phyloP scores from a whole-genome alignment of 2,888 invertebrate species.

The Rhamphomyia laevipes region DNA sequence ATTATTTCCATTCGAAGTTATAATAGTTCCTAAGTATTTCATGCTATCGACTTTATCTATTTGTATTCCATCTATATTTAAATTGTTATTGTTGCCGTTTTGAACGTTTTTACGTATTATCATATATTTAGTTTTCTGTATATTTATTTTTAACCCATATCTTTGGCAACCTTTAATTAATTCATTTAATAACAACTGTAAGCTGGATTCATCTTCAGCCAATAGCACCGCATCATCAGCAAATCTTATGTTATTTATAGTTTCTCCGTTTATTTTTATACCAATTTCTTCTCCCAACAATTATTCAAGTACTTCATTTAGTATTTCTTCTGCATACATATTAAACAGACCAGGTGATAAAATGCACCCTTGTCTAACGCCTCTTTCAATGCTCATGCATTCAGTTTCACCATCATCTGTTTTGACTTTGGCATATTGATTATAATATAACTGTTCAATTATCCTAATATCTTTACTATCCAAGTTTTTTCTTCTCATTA shows the following conservation, averaged over 20 bases:
- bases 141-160: not conserved
- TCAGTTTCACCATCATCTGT: not conserved
- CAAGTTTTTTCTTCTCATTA: not conserved
- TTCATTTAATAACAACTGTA: not conserved
- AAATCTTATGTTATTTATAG: not conserved
- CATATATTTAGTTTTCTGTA: not conserved
- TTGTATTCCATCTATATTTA: too few relatives aligned
- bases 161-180: not conserved
- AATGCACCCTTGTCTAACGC: not conserved
- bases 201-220: not conserved
- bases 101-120: not conserved
- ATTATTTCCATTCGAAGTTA: too few relatives aligned
- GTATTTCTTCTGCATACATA: not conserved
- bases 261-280: not conserved
- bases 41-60: too few relatives aligned
- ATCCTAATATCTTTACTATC: not conserved
- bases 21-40: too few relatives aligned
- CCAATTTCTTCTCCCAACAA: not conserved
- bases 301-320: not conserved
- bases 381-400: not conserved
- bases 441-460: not conserved
- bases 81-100: too few relatives aligned
- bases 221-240: not conserved
- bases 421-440: not conserved
- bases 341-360: not conserved